Conservation (phyloP, 2,797 vertebrate species). For the Lagodon rhomboides region DNA sequence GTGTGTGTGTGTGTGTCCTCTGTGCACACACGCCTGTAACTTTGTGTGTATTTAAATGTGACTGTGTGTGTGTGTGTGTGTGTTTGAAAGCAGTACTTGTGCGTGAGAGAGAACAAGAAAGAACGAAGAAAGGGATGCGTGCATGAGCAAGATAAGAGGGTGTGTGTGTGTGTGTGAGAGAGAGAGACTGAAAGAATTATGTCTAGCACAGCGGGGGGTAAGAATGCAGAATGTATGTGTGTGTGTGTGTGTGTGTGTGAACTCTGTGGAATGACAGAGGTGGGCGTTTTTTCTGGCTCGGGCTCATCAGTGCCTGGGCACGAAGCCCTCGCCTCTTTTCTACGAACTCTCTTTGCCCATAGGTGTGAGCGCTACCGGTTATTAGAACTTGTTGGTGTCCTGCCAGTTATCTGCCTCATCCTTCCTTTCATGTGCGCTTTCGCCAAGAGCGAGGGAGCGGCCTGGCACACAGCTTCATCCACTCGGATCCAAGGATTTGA, state of each 20-base stretch:
- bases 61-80: neutral
- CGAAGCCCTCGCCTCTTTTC: conserved; percentile 34
- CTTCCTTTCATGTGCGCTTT: conserved; percentile 26
- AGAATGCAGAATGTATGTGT: conserved; percentile 37
- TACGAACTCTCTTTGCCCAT: conserved; percentile 30
- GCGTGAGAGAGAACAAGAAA: conserved; percentile 1
- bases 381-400: conserved; percentile 51
- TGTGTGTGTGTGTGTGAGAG: conserved; percentile 11
- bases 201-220: conserved; percentile 46
- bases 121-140: conserved; percentile 52
- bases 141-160: conserved; percentile 56
- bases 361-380: conserved; percentile 46
- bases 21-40: neutral
- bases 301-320: conserved; percentile 31
- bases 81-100: neutral
- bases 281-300: conserved; percentile 62
- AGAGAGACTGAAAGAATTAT: conserved; percentile 22
- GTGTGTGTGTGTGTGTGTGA: conserved; percentile 20
- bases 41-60: neutral
- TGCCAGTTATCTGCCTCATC: conserved; percentile 46
- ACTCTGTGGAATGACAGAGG: conserved; percentile 51
- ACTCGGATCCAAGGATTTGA: conserved; percentile 12
- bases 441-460: conserved; percentile 54
- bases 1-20: conserved; percentile 5
- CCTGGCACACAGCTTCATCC: conserved; percentile 38